phyloP scores from a whole-genome alignment of 2,113 vertebrate species.

The Cottus gobio region DNA sequence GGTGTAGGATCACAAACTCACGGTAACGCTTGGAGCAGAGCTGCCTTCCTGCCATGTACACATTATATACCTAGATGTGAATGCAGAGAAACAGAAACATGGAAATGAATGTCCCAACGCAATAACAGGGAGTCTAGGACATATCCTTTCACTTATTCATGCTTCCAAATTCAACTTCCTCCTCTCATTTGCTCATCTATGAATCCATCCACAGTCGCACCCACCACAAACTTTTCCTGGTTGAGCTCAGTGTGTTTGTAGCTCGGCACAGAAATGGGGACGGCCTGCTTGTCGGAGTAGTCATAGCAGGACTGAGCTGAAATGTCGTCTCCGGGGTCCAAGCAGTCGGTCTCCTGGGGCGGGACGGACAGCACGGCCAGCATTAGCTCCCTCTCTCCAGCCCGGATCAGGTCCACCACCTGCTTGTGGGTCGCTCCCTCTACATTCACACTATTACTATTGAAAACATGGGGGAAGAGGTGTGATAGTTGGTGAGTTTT shows the following conservation, averaged over 20 bases:
- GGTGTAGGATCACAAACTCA: constrained; percentile 94
- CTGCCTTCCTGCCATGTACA: constrained; percentile 96
- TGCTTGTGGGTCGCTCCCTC: constrained; percentile 98
- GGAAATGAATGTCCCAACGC: not conserved
- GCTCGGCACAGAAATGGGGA: constrained; percentile 97
- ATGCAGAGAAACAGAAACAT: not conserved
- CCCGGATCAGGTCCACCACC: constrained; percentile 97
- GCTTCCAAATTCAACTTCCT: not conserved
- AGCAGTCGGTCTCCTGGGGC: constrained; percentile 91
- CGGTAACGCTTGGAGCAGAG: constrained; percentile 96
- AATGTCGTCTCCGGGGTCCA: constrained; percentile 92
- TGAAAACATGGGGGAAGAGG: not conserved
- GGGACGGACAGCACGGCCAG: constrained; percentile 94
- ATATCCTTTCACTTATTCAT: not conserved
- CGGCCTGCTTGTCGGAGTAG: constrained; percentile 95
- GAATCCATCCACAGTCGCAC: constrained; percentile 49
- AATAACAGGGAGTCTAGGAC: not conserved
- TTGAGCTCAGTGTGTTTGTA: constrained; percentile 97
- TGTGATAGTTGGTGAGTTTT: not conserved
- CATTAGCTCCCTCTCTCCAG: constrained; percentile 91
- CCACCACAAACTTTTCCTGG: constrained; percentile 96
- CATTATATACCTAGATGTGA: constrained; percentile 89
- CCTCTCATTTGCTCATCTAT: not conserved
- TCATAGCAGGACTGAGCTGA: constrained; percentile 92
- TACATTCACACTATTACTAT: constrained; percentile 93